Percentiles rank a stretch among this genome's conserved stretches.
Evolutionary conservation across 2,797 vertebrate species (phyloP).

Genomic region (Remorina albescens): DNA sequence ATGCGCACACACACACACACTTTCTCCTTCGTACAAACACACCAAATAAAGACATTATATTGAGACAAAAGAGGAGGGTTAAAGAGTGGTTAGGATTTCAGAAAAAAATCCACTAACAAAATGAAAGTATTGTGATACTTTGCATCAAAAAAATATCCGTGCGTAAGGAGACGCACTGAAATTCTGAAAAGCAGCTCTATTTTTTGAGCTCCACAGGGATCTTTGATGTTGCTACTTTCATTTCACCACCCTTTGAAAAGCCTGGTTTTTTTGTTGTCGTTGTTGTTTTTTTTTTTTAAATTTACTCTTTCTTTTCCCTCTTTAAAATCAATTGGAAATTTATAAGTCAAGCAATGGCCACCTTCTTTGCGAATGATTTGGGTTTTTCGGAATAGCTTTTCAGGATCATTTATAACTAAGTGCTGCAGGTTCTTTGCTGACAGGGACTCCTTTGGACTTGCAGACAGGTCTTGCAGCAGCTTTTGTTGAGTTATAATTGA

Average conservation of each 20-base stretch:
- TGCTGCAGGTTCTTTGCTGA: background rate
- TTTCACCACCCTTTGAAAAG: constrained; percentile 50
- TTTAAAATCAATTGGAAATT: constrained; percentile 35
- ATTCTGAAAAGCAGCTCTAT: constrained; percentile 18
- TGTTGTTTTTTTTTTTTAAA: constrained; percentile 7
- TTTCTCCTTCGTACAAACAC: background rate
- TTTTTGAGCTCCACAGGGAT: constrained; percentile 32
- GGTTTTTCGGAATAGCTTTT: constrained; percentile 11
- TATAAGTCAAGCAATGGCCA: constrained; percentile 25
- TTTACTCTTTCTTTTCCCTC: constrained; percentile 26
- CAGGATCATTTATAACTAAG: constrained; percentile 4
- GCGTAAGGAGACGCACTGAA: background rate
- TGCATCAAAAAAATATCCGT: background rate
- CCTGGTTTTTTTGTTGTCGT: constrained; percentile 3
- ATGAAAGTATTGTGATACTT: constrained; percentile 10
- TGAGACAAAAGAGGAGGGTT: constrained; percentile 1
- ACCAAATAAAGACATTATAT: constrained; percentile 19
- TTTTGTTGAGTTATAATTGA: constrained; percentile 1
- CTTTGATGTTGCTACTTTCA: constrained; percentile 63
- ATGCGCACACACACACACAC: constrained; percentile 19
- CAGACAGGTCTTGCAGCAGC: background rate
- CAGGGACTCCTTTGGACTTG: background rate
- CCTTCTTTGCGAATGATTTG: constrained; percentile 3
- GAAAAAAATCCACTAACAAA: background rate
- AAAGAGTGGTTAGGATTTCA: constrained; percentile 3